Conservation (phyloP, 92 coral and sea anemone genomes). For the Nematostella vectensis region DNA sequence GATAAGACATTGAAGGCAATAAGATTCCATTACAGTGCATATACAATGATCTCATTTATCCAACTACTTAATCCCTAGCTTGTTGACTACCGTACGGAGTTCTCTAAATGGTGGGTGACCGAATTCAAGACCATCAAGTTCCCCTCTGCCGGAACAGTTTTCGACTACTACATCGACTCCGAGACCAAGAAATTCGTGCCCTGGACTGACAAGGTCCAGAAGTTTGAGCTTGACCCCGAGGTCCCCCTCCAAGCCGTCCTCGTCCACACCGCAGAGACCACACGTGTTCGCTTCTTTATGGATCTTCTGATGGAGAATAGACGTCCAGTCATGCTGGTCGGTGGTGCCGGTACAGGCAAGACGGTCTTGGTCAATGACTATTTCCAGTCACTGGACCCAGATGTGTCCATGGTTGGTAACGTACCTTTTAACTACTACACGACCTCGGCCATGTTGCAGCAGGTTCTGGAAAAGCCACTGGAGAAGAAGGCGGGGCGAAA, state of each 20-base stretch:
- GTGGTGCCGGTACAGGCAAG: constrained; percentile 99
- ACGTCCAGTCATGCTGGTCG: constrained; percentile 96
- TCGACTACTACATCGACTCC: constrained; percentile 81
- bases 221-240: constrained; percentile 90
- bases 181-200: constrained; percentile 96
- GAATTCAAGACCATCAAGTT: constrained; percentile 99
- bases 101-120: constrained; percentile 99
- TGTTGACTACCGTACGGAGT: constrained; percentile 95
- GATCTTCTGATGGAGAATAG: constrained; percentile 94
- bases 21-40: too few relatives aligned
- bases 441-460: constrained; percentile 96
- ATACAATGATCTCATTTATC: too few relatives aligned
- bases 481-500: constrained; percentile 99
- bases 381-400: constrained; percentile 92
- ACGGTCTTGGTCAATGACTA: constrained; percentile 93
- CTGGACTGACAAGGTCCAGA: constrained; percentile 94
- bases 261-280: constrained; percentile 98
- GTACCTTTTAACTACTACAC: constrained; percentile 99
- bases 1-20: too few relatives aligned
- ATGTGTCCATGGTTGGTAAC: constrained; percentile 78
- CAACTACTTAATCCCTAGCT: constrained; percentile 56
- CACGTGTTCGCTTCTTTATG: constrained; percentile 98
- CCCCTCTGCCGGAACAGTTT: constrained; percentile 96
- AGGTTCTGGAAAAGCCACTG: constrained; percentile 88
- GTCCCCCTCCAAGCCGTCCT: constrained; percentile 97